Percentiles rank a stretch among this genome's conserved stretches.
phyloP scores from a whole-genome alignment of 2,888 invertebrate species.

The Drosophila picticornis region DNA sequence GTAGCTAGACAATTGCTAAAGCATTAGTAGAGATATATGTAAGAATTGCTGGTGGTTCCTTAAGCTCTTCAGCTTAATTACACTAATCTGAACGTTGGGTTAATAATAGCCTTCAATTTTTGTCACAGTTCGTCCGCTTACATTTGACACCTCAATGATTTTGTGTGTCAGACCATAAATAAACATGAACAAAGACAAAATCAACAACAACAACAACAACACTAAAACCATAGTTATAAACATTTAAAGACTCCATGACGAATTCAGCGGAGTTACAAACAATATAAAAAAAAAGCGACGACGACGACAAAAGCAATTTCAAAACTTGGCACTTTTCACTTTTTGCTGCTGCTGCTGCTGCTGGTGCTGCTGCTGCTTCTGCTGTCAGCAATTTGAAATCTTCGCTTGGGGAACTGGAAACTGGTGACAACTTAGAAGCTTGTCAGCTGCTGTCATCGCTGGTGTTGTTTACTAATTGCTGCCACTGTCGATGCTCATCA shows the following conservation, averaged over 20 bases:
- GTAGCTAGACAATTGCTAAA: not conserved
- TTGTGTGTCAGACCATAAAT: slow-evolving; percentile 66
- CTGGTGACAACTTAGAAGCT: slow-evolving; percentile 38
- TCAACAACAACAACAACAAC: slow-evolving; percentile 6
- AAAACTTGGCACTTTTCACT: slow-evolving; percentile 70
- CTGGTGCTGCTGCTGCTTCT: not conserved
- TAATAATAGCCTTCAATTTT: slow-evolving; percentile 18
- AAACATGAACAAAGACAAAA: slow-evolving; percentile 26
- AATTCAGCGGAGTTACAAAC: slow-evolving; percentile 23
- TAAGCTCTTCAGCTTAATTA: slow-evolving; percentile 7
- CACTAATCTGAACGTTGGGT: not conserved
- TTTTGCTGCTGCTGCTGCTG: slow-evolving; percentile 46
- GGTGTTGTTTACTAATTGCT: slow-evolving; percentile 54
- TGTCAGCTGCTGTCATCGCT: slow-evolving; percentile 51
- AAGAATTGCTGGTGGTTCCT: not conserved
- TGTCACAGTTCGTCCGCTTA: slow-evolving; percentile 13
- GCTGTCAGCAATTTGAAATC: slow-evolving; percentile 52
- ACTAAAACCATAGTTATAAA: slow-evolving; percentile 46
- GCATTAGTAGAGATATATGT: too few relatives aligned
- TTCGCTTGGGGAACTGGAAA: slow-evolving; percentile 42
- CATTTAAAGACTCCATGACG: slow-evolving; percentile 12
- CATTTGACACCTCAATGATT: slow-evolving; percentile 67
- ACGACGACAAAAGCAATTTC: slow-evolving; percentile 33
- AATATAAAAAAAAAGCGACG: not conserved
- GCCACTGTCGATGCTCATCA: slow-evolving; percentile 28